phyloP scores from a whole-genome alignment of 1,140 invertebrate species.

The Dendroctonus valens region DNA sequence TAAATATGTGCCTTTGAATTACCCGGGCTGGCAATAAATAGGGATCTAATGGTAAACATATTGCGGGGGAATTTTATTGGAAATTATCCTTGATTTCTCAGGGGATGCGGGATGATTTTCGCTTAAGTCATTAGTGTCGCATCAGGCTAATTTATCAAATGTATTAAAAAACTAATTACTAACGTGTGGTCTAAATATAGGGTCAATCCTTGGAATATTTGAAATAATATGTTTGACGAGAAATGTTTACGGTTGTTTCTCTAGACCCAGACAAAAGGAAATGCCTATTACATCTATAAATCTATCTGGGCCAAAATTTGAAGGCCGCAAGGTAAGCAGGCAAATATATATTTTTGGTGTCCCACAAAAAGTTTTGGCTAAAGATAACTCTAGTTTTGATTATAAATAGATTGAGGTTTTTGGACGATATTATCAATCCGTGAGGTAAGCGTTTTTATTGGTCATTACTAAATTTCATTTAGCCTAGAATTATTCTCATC shows the following conservation, averaged over 20 bases:
- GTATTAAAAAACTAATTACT: too few relatives aligned
- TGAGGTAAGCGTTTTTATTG: conserved; percentile 5
- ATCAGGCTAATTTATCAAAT: too few relatives aligned
- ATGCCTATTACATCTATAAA: conserved; percentile 11
- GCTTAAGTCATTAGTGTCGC: too few relatives aligned
- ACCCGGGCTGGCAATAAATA: conserved; percentile 1
- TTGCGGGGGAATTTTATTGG: conserved; percentile 3
- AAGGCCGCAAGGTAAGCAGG: conserved; percentile 10
- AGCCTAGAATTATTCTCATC: too few relatives aligned
- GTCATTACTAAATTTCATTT: neutral
- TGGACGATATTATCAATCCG: conserved; percentile 12
- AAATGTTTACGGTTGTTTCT: too few relatives aligned
- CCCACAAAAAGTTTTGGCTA: conserved; percentile 15
- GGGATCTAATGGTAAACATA: conserved; percentile 9
- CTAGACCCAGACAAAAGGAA: conserved; percentile 12
- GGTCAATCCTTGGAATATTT: too few relatives aligned
- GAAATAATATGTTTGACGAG: too few relatives aligned
- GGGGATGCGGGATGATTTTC: too few relatives aligned
- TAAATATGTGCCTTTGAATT: conserved; percentile 14
- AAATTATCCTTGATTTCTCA: conserved; percentile 4
- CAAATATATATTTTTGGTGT: conserved; percentile 15
- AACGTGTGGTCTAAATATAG: too few relatives aligned
- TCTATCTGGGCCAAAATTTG: conserved; percentile 17
- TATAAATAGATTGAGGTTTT: conserved; percentile 21
- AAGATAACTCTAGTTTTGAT: conserved; percentile 16